Percentiles rank a stretch among this genome's conserved stretches.
These are phyloP conservation scores for Agriopis aurantiaria DNA, from an alignment of 2,888 invertebrate genomes.

Conservation along the genomic window DNA sequence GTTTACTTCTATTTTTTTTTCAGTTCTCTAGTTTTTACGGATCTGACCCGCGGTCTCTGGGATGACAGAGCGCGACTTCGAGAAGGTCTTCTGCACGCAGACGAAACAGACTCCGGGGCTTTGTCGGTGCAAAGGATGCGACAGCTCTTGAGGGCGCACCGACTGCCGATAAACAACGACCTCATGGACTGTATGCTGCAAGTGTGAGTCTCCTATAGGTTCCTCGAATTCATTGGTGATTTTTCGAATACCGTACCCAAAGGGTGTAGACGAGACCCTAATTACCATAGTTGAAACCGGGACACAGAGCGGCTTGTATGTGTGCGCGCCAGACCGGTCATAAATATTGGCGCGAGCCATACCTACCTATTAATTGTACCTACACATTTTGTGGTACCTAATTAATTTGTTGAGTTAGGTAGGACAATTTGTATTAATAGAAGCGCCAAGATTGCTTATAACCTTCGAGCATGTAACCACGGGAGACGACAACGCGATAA, in stretches of 20 bases:
- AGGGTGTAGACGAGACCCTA: background rate
- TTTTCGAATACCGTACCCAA: background rate
- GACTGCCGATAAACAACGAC: constrained; percentile 89
- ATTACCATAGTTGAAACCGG: no score
- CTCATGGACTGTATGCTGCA: constrained; percentile 90
- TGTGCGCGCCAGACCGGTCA: no score
- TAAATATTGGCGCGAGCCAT: no score
- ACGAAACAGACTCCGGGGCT: constrained; percentile 82
- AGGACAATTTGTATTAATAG: no score
- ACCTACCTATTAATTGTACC: no score
- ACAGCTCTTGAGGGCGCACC: constrained; percentile 89
- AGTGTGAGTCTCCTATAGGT: constrained; percentile 80
- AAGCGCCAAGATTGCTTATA: background rate
- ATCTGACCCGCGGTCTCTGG: constrained; percentile 91
- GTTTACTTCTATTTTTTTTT: background rate
- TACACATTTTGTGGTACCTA: no score
- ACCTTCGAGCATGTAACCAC: no score
- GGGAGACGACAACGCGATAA: no score
- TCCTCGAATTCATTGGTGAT: background rate
- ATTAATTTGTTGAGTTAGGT: no score
- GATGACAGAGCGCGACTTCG: constrained; percentile 85
- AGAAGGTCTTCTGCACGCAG: constrained; percentile 75
- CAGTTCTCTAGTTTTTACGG: constrained; percentile 90
- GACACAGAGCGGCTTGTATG: no score
- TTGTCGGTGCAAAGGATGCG: constrained; percentile 87